These are phyloP conservation scores for Sarcophaga carnaria DNA, from an alignment of 2,888 invertebrate genomes.

Conservation along the genomic window DNA sequence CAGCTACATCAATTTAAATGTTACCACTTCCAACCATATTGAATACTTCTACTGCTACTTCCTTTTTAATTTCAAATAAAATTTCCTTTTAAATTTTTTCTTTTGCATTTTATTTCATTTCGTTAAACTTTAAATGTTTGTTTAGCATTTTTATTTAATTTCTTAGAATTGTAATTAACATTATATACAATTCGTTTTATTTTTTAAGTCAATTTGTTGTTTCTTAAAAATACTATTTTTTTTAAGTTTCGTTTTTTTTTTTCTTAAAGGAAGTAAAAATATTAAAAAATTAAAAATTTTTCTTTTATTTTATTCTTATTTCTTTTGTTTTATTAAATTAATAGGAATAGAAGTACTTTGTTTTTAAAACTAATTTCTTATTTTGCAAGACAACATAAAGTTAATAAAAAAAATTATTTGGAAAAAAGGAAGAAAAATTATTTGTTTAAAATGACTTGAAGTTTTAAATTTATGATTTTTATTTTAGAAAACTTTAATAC, in stretches of 20 bases:
- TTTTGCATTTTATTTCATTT: constrained; percentile 46
- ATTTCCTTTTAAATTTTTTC: background rate
- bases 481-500: constrained; percentile 20
- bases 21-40: no score
- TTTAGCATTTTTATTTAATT: constrained; percentile 3
- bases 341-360: constrained; percentile 64
- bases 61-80: background rate
- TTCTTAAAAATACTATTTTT: constrained; percentile 35
- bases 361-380: constrained; percentile 43
- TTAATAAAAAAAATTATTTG: background rate
- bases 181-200: constrained; percentile 40
- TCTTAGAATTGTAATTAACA: constrained; percentile 44
- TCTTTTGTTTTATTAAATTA: constrained; percentile 59
- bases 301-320: constrained; percentile 33
- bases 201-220: background rate
- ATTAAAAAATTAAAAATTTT: constrained; percentile 18
- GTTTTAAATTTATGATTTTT: background rate
- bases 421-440: constrained; percentile 6
- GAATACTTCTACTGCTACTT: background rate
- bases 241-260: constrained; percentile 17
- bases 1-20: no score
- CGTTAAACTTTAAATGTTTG: constrained; percentile 32
- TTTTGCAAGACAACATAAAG: background rate
- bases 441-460: constrained; percentile 40
- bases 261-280: constrained; percentile 16